Evolutionary conservation across 2,113 vertebrate genomes (phyloP), one percentile per base, ranked within the genome.

Genomic region (Urocitellus parryii): DNA sequence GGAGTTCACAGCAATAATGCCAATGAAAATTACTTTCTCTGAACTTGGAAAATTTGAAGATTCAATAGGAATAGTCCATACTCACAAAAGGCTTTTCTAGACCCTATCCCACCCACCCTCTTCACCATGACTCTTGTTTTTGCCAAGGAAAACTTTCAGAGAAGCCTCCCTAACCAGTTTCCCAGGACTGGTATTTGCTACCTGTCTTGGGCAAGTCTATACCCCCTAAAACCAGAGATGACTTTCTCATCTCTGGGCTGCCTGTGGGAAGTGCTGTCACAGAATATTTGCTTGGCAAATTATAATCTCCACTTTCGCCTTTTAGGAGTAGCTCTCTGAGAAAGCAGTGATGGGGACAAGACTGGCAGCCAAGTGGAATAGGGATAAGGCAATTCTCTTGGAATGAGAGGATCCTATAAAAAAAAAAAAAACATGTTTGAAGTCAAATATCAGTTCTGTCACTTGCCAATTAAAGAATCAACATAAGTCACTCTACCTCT

Each of bases 181-280:
- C 42, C 63, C 53, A n/a, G 34, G 22, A 22, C 4, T 80, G 63
- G 13, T 45, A 88, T 65, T 85, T 93, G 56, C n/a, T 81, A 24
- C 39, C 51, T 79, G 51, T 90, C 27, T 11, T 1, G 18, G 76
- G 42, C 27, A 96, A 90, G 65, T 84, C 24, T 81, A 67, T 1
- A n/a, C 16, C 1, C 22, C 17, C 27, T 37, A 17, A 86, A 72
- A 45, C n/a, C 4, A 88, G 73, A 86, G 32, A 9, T 6, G 37
- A 37, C 13, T 80, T 67, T 61, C 77, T 95, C 65, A 56, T 48
- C 65, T 95, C 56, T 79, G 45, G 14, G n/a, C 51, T 94, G 90
- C 73, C 65, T 48, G n/a, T 7, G 16, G 74, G 48, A 95, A 74
- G 39, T 8, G 68, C 34, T 29, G 39, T 45, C 53, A 73, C n/a